Percentiles rank a stretch among this genome's conserved stretches.
phyloP scores from a whole-genome alignment of 2,797 vertebrate genomes.

The Semotilus atromaculatus region DNA sequence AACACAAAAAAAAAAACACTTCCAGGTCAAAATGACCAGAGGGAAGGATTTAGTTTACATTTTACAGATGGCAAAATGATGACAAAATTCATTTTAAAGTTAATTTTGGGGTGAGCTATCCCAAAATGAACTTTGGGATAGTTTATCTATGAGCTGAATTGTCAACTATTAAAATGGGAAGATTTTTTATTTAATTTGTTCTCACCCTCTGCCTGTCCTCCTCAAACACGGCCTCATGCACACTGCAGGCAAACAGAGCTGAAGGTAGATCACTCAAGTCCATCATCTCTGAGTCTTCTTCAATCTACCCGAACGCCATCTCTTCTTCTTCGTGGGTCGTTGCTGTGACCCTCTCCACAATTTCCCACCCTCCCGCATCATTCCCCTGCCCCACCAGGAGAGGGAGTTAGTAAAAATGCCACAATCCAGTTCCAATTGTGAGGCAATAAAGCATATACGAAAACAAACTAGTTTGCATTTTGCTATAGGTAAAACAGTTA shows the following conservation, averaged over 20 bases:
- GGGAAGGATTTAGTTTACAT: neutral
- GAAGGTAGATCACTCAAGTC: constrained; percentile 92
- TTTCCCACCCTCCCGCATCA: constrained; percentile 86
- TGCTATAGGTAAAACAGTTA: neutral
- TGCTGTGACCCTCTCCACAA: constrained; percentile 91
- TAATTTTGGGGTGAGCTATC: neutral
- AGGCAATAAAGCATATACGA: neutral
- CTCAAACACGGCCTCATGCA: constrained; percentile 89
- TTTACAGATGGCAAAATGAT: neutral
- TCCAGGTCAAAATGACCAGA: too few species aligned
- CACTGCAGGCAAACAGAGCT: constrained; percentile 90
- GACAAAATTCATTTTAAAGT: neutral
- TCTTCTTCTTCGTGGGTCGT: constrained; percentile 87
- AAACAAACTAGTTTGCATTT: neutral
- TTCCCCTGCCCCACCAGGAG: constrained; percentile 54
- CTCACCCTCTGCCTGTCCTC: constrained; percentile 86
- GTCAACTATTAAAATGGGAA: neutral
- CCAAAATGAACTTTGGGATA: too few species aligned
- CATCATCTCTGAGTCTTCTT: constrained; percentile 92
- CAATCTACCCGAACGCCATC: constrained; percentile 89
- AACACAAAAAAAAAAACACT: too few species aligned
- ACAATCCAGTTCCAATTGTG: neutral
- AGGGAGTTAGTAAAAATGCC: neutral
- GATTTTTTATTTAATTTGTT: neutral
- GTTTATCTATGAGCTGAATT: neutral